A percentile compares a stretch with the other conserved stretches of the same genome.
These are phyloP conservation scores for Oscarella lobularis DNA, from an alignment of 37 sponge, comb jelly and placozoan species.

Conservation along the genomic window DNA sequence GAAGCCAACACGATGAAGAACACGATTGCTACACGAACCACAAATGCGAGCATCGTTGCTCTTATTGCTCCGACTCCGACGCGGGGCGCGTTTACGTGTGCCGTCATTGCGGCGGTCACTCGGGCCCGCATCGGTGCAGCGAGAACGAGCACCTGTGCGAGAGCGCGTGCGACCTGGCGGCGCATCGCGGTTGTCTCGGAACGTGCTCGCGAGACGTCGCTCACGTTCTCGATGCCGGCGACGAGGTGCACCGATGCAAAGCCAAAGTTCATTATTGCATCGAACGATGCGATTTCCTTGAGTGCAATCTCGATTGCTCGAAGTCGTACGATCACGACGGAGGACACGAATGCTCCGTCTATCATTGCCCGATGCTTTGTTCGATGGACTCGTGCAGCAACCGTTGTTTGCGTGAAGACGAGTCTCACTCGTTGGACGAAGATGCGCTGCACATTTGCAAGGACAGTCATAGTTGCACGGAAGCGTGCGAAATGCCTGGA, in stretches of 20 bases:
- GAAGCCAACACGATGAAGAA: background rate
- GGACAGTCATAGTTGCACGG: background rate
- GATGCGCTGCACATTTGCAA: background rate
- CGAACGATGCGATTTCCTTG: background rate
- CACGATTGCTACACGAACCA: background rate
- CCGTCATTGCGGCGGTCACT: background rate
- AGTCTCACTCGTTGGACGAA: background rate
- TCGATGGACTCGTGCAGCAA: too few species aligned
- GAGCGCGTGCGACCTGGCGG: background rate
- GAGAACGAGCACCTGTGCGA: background rate
- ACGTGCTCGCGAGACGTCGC: background rate
- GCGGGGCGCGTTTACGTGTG: background rate
- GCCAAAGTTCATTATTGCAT: background rate
- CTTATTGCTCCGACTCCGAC: background rate
- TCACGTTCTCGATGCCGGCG: background rate
- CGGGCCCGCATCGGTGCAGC: too few species aligned
- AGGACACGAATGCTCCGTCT: too few species aligned
- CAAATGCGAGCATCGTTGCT: background rate
- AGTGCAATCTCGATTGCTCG: too few species aligned
- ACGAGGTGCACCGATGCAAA: background rate
- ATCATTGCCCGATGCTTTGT: too few species aligned
- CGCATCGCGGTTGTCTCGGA: background rate
- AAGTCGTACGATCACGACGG: too few species aligned
- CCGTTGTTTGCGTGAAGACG: background rate
- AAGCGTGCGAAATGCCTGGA: background rate